These are phyloP conservation scores for Syngnathus acus DNA, from an alignment of 2,797 vertebrate species.

Conservation along the genomic window DNA sequence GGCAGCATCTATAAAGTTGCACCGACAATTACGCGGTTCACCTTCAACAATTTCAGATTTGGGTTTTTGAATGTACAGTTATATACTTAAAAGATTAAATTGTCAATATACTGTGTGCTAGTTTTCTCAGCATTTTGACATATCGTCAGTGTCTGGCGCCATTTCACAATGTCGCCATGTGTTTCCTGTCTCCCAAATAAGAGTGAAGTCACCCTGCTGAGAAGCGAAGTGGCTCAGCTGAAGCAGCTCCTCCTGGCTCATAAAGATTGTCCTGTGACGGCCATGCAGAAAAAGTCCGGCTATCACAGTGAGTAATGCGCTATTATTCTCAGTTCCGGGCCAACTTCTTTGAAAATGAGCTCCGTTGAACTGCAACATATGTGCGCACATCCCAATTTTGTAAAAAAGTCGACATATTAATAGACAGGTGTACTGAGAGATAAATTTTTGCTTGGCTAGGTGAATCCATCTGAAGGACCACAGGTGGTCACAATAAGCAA, in stretches of 20 bases:
- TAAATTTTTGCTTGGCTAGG: slow-evolving; percentile 17
- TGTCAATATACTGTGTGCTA: too few relatives aligned
- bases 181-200: slow-evolving; percentile 64
- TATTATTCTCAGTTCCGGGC: slow-evolving; percentile 78
- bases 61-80: not conserved
- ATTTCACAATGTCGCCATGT: slow-evolving; percentile 12
- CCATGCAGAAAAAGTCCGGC: slow-evolving; percentile 99
- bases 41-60: not conserved
- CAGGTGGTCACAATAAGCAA: slow-evolving; percentile 36
- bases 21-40: slow-evolving; percentile 54
- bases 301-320: slow-evolving; percentile 98
- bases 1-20: slow-evolving; percentile 63
- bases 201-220: slow-evolving; percentile 99
- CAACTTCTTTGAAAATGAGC: slow-evolving; percentile 67
- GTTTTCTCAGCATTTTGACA: not conserved
- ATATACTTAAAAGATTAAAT: not conserved
- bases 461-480: slow-evolving; percentile 28
- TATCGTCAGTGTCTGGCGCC: not conserved
- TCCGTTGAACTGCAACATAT: slow-evolving; percentile 36
- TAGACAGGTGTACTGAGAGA: slow-evolving; percentile 15
- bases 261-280: slow-evolving; percentile 99
- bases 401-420: slow-evolving; percentile 37
- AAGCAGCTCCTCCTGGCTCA: slow-evolving; percentile 99
- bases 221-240: slow-evolving; percentile 99
- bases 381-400: slow-evolving; percentile 26